A percentile compares a stretch with the other conserved stretches of the same genome.
Evolutionary conservation across 1,140 invertebrate genomes (phyloP).

Genomic region (Euschistus heros): DNA sequence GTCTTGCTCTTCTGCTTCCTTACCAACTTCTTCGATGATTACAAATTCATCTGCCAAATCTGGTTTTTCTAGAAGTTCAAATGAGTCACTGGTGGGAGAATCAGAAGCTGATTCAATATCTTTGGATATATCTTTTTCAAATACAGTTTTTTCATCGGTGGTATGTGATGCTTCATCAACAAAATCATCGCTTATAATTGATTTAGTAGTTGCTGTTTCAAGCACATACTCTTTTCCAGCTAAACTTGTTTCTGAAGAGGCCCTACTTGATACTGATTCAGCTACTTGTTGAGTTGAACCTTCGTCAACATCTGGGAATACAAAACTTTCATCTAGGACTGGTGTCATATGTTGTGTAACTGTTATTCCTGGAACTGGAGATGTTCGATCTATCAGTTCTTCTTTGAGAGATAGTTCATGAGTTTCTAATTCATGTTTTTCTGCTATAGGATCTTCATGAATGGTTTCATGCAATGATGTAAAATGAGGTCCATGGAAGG

Average conservation of each 20-base stretch:
- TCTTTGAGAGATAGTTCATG: conserved; percentile 39
- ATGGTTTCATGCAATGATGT: conserved; percentile 39
- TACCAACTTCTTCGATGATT: conserved; percentile 73
- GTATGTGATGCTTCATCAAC: conserved; percentile 43
- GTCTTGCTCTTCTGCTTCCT: conserved; percentile 68
- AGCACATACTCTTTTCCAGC: conserved; percentile 50
- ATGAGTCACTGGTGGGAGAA: conserved; percentile 77
- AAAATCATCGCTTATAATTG: conserved; percentile 35
- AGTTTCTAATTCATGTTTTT: conserved; percentile 41
- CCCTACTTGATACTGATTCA: conserved; percentile 47
- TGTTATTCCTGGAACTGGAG: conserved; percentile 53
- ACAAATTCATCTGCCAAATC: conserved; percentile 77
- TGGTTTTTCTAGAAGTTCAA: conserved; percentile 76
- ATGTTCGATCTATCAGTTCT: conserved; percentile 36
- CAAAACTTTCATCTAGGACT: conserved; percentile 37
- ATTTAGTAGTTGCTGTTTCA: conserved; percentile 3
- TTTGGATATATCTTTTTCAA: conserved; percentile 35
- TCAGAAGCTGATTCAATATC: conserved; percentile 47
- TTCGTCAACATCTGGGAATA: conserved; percentile 42
- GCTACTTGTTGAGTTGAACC: conserved; percentile 45
- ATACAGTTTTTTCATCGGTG: conserved; percentile 42
- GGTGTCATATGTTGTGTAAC: conserved; percentile 52
- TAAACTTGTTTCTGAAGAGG: conserved; percentile 45
- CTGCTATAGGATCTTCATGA: conserved; percentile 42
- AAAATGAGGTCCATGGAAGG: conserved; percentile 38